Evolutionary conservation across 2,888 invertebrate genomes (phyloP), one percentile per base, ranked within the genome.

Genomic region (Drosophila anomalata): DNA sequence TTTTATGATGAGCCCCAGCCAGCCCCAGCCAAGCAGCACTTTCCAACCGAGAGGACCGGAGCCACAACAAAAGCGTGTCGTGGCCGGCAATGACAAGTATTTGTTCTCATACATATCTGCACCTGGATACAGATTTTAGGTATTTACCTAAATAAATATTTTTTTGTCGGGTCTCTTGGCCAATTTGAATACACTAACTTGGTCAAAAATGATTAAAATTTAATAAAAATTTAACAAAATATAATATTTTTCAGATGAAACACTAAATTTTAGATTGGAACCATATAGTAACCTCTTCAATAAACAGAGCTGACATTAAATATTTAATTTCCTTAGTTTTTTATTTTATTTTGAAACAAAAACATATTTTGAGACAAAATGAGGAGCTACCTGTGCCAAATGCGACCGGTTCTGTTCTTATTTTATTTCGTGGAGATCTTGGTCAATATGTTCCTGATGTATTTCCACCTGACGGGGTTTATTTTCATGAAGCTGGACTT

Each of bases 41-140:
- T 70, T 70, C 77, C 50, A 60, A 47, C 58, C 42, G 51, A 56
- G 53, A 57, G 48, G 63, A 70, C 17, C 68, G 44, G 48, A 72
- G 41, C 51, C 67, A 58, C 73, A 79, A 84, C 76, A 84, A 87
- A 83, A 78, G 87, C 85, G 78, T 81, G 70, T 70, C 70, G 63
- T 51, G 83, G 77, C 77, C 14, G 31, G 41, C 47, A 44, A 62
- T 51, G 63, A 29, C 46, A 61, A 31, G 52, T 47, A 63, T 53
- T 63, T 20, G 33, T 20, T 17, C 51, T 20, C 39, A 29, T 46
- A 59, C 29, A 26, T 39, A n/a, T 39, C 17, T 31, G 39, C 17
- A 59, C 24, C 47, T 47, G 56, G 46, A 46, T 47, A 12, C 20
- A 51, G 17, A 46, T 33, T 44, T 26, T 11, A 9, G 42, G 5